A percentile compares a stretch with the other conserved stretches of the same genome.
Conservation (phyloP, 2,888 invertebrate species). For the Agriopis aurantiaria region DNA sequence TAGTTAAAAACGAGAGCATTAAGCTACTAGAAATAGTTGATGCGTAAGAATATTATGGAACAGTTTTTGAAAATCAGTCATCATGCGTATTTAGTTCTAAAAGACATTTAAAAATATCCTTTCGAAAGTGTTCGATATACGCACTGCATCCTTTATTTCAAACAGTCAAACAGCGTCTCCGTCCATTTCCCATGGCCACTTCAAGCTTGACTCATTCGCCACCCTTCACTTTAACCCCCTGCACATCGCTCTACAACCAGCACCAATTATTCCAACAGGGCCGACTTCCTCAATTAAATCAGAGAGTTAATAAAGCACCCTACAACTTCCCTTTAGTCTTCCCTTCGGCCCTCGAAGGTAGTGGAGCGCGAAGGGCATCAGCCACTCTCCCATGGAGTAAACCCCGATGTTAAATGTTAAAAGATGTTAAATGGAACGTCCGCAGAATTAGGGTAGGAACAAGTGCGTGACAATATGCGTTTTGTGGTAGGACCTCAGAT, state of each 20-base stretch:
- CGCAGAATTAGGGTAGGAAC: constrained; percentile 54
- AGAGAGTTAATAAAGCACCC: constrained; percentile 62
- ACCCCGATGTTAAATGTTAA: constrained; percentile 49
- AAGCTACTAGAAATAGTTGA: too few species aligned
- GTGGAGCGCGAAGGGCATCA: constrained; percentile 55
- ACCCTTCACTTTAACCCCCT: constrained; percentile 26
- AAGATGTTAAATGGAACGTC: constrained; percentile 51
- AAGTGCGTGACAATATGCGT: constrained; percentile 52
- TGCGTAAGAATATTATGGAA: too few species aligned
- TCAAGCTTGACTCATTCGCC: constrained; percentile 16
- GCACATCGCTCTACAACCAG: constrained; percentile 26
- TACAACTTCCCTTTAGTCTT: constrained; percentile 41
- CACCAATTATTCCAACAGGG: constrained; percentile 46
- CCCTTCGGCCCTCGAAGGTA: constrained; percentile 51
- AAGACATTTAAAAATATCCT: too few species aligned
- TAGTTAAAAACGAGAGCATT: too few species aligned
- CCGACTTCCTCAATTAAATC: constrained; percentile 70
- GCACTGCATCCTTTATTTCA: neutral
- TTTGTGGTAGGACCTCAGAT: constrained; percentile 23
- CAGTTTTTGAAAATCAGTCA: too few species aligned
- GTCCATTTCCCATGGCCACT: constrained; percentile 9
- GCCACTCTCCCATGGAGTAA: constrained; percentile 63
- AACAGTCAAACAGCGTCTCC: neutral
- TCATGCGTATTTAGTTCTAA: too few species aligned
- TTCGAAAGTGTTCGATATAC: neutral